Conservation (phyloP, 2,888 invertebrate species). For the Tetanocera ferruginea region DNA sequence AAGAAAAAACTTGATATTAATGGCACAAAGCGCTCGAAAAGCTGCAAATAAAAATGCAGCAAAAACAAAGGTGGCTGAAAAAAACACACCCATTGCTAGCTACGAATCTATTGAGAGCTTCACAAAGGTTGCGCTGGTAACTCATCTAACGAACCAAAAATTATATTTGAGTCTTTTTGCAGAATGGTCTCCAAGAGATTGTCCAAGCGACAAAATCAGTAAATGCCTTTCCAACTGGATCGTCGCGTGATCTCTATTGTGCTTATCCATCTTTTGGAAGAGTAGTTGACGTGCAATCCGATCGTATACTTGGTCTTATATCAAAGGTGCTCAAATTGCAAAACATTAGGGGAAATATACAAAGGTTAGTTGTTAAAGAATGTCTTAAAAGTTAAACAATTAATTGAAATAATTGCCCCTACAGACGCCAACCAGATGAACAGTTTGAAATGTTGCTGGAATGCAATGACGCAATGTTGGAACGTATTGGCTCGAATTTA, state of each 20-base stretch:
- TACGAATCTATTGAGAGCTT: constrained; percentile 57
- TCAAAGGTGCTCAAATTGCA: constrained; percentile 73
- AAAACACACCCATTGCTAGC: constrained; percentile 41
- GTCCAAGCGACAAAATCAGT: constrained; percentile 79
- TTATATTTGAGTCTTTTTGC: neutral
- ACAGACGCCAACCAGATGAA: constrained; percentile 74
- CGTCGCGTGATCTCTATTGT: constrained; percentile 80
- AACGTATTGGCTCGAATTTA: constrained; percentile 81
- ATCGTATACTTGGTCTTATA: constrained; percentile 75
- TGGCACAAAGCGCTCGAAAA: constrained; percentile 13
- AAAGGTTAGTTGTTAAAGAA: constrained; percentile 60
- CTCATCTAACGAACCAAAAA: neutral
- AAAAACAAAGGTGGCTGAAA: constrained; percentile 23
- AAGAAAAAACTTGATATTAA: neutral
- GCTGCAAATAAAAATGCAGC: neutral
- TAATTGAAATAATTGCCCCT: constrained; percentile 7
- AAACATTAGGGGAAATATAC: constrained; percentile 74
- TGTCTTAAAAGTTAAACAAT: neutral
- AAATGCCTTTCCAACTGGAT: constrained; percentile 80
- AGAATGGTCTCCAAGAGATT: constrained; percentile 75
- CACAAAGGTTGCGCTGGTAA: constrained; percentile 56
- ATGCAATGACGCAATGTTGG: constrained; percentile 86
- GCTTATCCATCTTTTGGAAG: constrained; percentile 82
- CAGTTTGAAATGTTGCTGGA: constrained; percentile 84
- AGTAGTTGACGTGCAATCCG: constrained; percentile 76